A percentile compares a stretch with the other conserved stretches of the same genome.
These are phyloP conservation scores for Panurus biarmicus DNA, from an alignment of 2,113 vertebrate species.

Conservation along the genomic window DNA sequence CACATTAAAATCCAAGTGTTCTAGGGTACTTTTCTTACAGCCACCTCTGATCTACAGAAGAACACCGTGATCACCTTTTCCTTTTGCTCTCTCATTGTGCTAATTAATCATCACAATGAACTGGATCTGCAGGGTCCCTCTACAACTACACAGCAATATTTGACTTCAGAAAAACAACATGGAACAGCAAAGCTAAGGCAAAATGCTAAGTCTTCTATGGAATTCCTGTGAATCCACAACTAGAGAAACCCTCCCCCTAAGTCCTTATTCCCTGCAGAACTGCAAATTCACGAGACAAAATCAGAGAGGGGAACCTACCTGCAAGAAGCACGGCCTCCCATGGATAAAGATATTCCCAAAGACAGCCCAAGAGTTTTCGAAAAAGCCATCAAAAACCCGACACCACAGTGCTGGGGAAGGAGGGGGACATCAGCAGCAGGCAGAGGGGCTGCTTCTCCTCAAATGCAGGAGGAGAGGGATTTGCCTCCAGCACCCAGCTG, in stretches of 20 bases:
- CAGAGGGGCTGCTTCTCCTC: background rate
- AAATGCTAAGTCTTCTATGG: rapidly evolving
- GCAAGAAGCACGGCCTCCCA: constrained; percentile 87
- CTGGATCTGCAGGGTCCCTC: background rate
- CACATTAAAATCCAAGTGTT: background rate
- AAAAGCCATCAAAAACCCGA: constrained; percentile 65
- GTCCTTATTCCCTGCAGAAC: background rate
- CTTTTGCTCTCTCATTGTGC: background rate
- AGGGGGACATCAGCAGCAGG: constrained; percentile 9
- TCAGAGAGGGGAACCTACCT: constrained; percentile 66
- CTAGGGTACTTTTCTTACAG: background rate
- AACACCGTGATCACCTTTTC: background rate
- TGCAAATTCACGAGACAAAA: background rate
- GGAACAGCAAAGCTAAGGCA: background rate
- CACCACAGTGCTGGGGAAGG: background rate
- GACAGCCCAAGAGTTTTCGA: constrained; percentile 50
- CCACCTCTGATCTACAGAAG: background rate
- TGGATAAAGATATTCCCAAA: constrained; percentile 55
- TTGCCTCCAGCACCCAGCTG: constrained; percentile 73
- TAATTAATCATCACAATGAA: background rate
- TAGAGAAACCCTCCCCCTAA: background rate
- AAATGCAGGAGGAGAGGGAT: constrained; percentile 27
- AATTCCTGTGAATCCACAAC: background rate
- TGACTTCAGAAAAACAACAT: background rate
- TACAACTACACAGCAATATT: background rate